These are phyloP conservation scores for Budorcas taxicolor DNA, from an alignment of 2,113 vertebrate species.

Conservation along the genomic window DNA sequence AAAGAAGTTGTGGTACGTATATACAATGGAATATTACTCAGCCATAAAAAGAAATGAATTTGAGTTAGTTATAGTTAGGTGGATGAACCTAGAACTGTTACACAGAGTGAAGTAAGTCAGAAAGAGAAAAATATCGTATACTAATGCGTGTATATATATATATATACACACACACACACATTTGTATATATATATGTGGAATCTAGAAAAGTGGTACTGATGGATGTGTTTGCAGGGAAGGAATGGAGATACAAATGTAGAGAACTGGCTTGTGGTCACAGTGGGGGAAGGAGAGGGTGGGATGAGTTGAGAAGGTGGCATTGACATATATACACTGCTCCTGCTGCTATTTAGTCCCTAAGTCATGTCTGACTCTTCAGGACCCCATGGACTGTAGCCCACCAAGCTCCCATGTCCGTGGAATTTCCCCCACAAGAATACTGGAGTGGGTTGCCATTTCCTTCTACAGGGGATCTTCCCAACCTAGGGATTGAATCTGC, in stretches of 20 bases:
- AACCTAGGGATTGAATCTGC: neutral
- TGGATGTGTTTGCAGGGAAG: neutral
- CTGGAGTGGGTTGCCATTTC: neutral
- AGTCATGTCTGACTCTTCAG: neutral
- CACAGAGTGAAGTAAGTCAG: neutral
- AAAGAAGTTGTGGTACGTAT: neutral
- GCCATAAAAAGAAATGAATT: neutral
- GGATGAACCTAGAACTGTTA: neutral
- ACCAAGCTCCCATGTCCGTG: neutral
- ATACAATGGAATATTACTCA: neutral
- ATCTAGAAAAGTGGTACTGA: neutral
- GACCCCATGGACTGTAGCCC: neutral
- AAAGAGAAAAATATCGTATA: neutral
- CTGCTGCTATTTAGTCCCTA: neutral
- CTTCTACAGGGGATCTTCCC: neutral
- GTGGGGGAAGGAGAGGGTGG: neutral
- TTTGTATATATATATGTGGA: neutral
- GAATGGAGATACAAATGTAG: neutral
- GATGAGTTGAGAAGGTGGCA: neutral
- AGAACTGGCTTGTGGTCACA: neutral
- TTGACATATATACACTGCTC: neutral
- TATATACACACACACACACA: fast-evolving
- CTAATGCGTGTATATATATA: neutral
- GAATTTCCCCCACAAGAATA: neutral
- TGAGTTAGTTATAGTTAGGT: neutral